These are phyloP conservation scores for Standfussiana lucernea DNA, from an alignment of 2,888 invertebrate genomes.

Conservation along the genomic window DNA sequence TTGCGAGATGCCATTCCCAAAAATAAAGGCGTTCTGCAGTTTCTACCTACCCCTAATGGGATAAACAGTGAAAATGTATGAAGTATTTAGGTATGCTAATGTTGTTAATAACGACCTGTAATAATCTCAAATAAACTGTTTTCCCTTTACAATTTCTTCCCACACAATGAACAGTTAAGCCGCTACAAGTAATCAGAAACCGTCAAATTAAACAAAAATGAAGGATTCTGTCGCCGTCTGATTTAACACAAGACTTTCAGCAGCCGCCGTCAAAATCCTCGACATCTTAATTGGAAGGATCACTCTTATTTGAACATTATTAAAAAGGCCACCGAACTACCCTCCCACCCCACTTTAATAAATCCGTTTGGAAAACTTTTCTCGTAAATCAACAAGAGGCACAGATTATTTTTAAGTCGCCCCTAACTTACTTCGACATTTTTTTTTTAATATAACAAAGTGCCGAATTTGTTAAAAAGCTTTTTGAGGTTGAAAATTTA, in stretches of 20 bases:
- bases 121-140: not conserved
- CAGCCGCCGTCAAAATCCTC: slow-evolving; percentile 20
- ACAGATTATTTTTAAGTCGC: slow-evolving; percentile 68
- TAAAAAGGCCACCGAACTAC: slow-evolving; percentile 52
- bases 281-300: slow-evolving; percentile 55
- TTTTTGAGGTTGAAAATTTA: slow-evolving; percentile 40
- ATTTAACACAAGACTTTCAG: slow-evolving; percentile 35
- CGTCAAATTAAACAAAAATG: slow-evolving; percentile 22
- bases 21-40: no score
- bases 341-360: slow-evolving; percentile 56
- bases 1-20: no score
- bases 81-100: no score
- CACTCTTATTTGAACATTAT: slow-evolving; percentile 56
- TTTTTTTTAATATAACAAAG: slow-evolving; percentile 58
- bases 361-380: slow-evolving; percentile 69
- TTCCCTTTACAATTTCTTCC: not conserved
- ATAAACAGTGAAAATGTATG: not conserved
- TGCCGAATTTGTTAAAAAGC: slow-evolving; percentile 51
- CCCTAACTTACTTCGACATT: slow-evolving; percentile 51
- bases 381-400: slow-evolving; percentile 70
- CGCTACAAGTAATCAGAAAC: slow-evolving; percentile 5
- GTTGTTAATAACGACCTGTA: not conserved
- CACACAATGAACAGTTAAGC: not conserved
- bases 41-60: not conserved
- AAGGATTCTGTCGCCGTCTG: slow-evolving; percentile 6